Evolutionary conservation across 2,113 vertebrate species (phyloP), one percentile per base, ranked within the genome.

Genomic region (Chitala chitala): DNA sequence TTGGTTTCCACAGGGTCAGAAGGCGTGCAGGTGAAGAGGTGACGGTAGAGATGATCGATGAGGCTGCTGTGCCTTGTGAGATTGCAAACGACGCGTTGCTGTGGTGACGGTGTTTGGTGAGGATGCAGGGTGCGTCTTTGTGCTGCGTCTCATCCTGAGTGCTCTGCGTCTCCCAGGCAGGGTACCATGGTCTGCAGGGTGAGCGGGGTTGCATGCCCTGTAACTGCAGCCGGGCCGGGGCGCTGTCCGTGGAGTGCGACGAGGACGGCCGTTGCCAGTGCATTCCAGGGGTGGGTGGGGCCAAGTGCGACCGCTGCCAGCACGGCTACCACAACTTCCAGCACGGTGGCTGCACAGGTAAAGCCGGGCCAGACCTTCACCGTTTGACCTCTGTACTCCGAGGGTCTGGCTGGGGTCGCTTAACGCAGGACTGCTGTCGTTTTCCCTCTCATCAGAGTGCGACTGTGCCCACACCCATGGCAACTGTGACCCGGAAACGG

Each of bases 231-330:
- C n/a, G 71, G 0, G 78, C 82, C 4, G 93, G 94, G 69, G 93
- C 96, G 0, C 2, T 84, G 8, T 93, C 92, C 0, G 75, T 86
- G 12, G 87, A 82, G 54, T 99, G 96, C 81, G 77, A 84, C 0
- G 79, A 89, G 13, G 82, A 87, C 0, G 96, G 94, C 5, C 90
- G 72, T 72, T 98, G 96, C 78, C 87, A 50, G 76, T 99, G 96
- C 65, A 59, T 83, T 5, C 81, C 78, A 2, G 93, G 96, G 1
- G 91, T 96, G 51, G 64, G 88, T 1, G 95, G 96, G 3, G 94
- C 98, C 66, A 98, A 98, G 81, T 99, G 97, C 54, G 96, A 99
- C 80, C 90, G 2, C 20, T 99, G 96, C 79, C 83, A 86, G 10
- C 90, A 24, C 0, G 94, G 96, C 74, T 95, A 93, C 86, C 91